Evolutionary conservation across 2,888 invertebrate genomes (phyloP).

Genomic region (Aethes cnicana): DNA sequence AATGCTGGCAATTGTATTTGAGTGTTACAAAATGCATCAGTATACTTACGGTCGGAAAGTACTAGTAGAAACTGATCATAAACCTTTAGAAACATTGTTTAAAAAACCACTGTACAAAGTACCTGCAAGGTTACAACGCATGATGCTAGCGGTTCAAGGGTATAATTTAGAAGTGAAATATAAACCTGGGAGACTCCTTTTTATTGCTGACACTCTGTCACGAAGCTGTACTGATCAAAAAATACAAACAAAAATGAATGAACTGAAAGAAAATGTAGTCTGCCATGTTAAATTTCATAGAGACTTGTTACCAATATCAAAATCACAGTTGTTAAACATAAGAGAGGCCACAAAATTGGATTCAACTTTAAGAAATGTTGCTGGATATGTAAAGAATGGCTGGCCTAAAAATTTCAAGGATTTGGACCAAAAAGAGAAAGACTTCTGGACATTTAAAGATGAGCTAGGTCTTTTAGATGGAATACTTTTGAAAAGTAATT

Average conservation of each 20-base stretch:
- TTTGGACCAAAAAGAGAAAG: too few relatives aligned
- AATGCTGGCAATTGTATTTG: conserved; percentile 38
- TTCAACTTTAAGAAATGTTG: too few relatives aligned
- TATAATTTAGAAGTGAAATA: conserved; percentile 6
- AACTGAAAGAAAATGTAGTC: neutral
- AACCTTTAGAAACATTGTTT: conserved; percentile 19
- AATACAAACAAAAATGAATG: neutral
- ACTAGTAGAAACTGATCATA: conserved; percentile 30
- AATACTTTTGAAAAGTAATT: conserved; percentile 25
- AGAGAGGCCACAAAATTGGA: too few relatives aligned
- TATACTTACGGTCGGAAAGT: conserved; percentile 27
- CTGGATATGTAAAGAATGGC: too few relatives aligned
- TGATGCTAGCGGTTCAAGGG: conserved; percentile 3
- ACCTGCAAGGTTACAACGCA: conserved; percentile 2
- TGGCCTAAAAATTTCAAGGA: too few relatives aligned
- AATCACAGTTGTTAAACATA: too few relatives aligned
- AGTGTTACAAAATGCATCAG: conserved; percentile 35
- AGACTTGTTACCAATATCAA: too few relatives aligned
- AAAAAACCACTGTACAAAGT: conserved; percentile 5
- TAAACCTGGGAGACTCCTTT: neutral
- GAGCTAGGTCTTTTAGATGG: too few relatives aligned
- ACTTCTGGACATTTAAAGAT: too few relatives aligned
- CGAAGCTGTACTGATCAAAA: neutral
- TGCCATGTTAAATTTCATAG: neutral
- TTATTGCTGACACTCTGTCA: neutral